Percentiles rank a stretch among this genome's conserved stretches.
phyloP scores from a whole-genome alignment of 2,888 invertebrate species.

The Lithophane semibrunnea region DNA sequence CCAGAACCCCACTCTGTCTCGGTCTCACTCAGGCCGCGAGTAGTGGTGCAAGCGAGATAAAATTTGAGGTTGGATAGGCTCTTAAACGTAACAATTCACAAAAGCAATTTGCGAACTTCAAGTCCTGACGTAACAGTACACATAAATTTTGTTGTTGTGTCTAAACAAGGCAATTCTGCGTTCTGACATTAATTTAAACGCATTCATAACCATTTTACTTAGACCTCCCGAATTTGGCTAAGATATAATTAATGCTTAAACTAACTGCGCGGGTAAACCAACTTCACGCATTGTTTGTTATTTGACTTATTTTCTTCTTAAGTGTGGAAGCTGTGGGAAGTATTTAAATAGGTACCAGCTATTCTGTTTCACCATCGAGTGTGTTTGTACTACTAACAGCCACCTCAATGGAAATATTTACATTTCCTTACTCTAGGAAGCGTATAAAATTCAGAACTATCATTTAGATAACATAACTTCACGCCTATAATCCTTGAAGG shows the following conservation, averaged over 20 bases:
- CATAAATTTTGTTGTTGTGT: conserved; percentile 71
- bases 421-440: not conserved
- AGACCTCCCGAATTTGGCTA: conserved; percentile 64
- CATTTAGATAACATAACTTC: too few species aligned
- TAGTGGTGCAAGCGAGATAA: too few species aligned
- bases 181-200: conserved; percentile 79
- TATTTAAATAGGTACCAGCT: conserved; percentile 26
- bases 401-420: conserved; percentile 14
- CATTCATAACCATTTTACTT: conserved; percentile 68
- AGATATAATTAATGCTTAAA: conserved; percentile 59
- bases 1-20: too few species aligned
- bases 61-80: too few species aligned
- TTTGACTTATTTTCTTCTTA: conserved; percentile 44
- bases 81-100: conserved; percentile 38
- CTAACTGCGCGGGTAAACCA: conserved; percentile 37
- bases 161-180: conserved; percentile 79
- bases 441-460: not conserved
- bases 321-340: conserved; percentile 2
- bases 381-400: conserved; percentile 20
- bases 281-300: conserved; percentile 46
- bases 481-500: too few species aligned
- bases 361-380: conserved; percentile 18
- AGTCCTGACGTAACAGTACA: conserved; percentile 52
- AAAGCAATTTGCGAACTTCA: conserved; percentile 58
- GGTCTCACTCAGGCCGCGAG: too few species aligned